A percentile compares a stretch with the other conserved stretches of the same genome.
Conservation (phyloP, 2,888 invertebrate genomes). For the Cheilosia vulpina region DNA sequence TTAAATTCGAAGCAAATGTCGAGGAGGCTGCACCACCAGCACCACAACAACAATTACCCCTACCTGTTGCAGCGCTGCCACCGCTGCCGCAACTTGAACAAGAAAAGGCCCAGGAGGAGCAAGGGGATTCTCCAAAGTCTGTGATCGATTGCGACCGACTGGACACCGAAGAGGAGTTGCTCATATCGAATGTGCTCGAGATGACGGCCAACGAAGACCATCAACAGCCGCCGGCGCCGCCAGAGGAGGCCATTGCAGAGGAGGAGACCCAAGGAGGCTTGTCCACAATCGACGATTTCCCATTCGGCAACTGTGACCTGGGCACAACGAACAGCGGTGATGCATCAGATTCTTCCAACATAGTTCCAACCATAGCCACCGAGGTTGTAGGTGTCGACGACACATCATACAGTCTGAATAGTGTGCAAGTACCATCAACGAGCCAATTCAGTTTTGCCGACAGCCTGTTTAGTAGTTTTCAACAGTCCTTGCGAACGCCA, state of each 20-base stretch:
- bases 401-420: conserved; percentile 41
- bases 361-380: conserved; percentile 65
- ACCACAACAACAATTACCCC: not conserved
- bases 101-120: conserved; percentile 21
- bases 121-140: conserved; percentile 52
- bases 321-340: conserved; percentile 63
- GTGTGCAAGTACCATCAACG: conserved; percentile 38
- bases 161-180: conserved; percentile 61
- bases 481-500: conserved; percentile 59
- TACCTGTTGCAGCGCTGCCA: not conserved
- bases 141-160: conserved; percentile 55
- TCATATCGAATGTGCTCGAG: conserved; percentile 69
- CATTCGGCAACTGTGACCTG: conserved; percentile 64
- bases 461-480: conserved; percentile 62
- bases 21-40: conserved; percentile 33
- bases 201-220: conserved; percentile 56
- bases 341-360: conserved; percentile 64
- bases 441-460: conserved; percentile 62
- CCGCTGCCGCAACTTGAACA: not conserved
- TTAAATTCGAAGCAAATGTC: conserved; percentile 59
- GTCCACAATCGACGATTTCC: conserved; percentile 65
- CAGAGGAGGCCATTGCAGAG: conserved; percentile 33
- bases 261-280: conserved; percentile 54
- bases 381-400: conserved; percentile 57
- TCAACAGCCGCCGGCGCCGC: conserved; percentile 26